Base-by-base conservation (phyloP, 2,888 invertebrate species). In the Amphipyra berbera region DNA sequence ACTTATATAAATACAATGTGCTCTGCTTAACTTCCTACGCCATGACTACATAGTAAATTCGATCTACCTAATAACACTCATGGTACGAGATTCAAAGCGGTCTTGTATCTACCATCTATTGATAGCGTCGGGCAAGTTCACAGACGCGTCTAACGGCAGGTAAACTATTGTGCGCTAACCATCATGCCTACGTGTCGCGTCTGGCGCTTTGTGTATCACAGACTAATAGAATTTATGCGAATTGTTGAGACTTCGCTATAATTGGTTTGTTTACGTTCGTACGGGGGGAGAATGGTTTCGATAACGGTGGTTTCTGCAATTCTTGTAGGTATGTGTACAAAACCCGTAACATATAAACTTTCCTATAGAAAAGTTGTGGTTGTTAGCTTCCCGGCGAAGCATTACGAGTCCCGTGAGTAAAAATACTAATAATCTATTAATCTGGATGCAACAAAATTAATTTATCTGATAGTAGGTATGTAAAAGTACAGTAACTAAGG, bases 101-200 rank as follows among this genome's bases (percentile, higher is more conserved):
- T 42, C 40, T 30, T 10, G 44, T 68, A 68, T 64, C 57, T 60
- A 46, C n/a, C 21, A 62, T 62, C 56, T 69, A 72, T 72, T 61
- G 68, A 59, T 68, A 61, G 68, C 61, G 70, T 59, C 65, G 71
- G 73, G 70, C 74, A 78, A 82, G 82, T 84, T 82, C 72, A 72
- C 68, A 81, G 81, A 80, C 81, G 68, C 68, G 66, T 52, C 65
- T 60, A 63, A 55, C 63, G 64, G 57, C 72, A 68, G 73, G 78
- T 71, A 68, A 65, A 76, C 77, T 73, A 78, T 78, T 78, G 76
- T 76, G 45, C 47, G 53, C 45, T 46, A 57, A 78, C 77, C 76
- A 78, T 76, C 70, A 61, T 52, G 55, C 61, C 77, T 62, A 71
- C 68, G 66, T 57, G 65, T 53, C 63, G 41, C 61, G 76, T 76